Evolutionary conservation across 92 coral and sea anemone genomes (phyloP).

Genomic region (Siderastrea siderea): DNA sequence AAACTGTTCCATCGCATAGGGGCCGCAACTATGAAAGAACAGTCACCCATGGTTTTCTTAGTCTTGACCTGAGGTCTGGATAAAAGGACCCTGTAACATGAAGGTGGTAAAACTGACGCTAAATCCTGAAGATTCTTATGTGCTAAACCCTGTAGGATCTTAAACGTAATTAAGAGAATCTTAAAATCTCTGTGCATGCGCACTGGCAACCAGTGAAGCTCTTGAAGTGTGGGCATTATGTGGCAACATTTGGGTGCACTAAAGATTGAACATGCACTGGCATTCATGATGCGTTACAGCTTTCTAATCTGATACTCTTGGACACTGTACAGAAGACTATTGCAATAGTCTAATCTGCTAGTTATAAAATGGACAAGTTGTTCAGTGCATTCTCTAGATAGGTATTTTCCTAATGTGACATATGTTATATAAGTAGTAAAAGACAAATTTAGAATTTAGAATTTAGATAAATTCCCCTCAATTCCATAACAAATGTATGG

Average conservation of each 20-base stretch:
- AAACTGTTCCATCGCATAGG: too few species aligned
- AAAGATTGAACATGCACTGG: not conserved
- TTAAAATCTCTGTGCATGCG: slow-evolving; percentile 20
- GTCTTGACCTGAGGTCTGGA: too few species aligned
- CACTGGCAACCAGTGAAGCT: slow-evolving; percentile 44
- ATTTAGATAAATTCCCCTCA: too few species aligned
- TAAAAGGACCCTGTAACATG: too few species aligned
- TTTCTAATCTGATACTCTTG: not conserved
- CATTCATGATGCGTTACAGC: not conserved
- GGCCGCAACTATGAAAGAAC: too few species aligned
- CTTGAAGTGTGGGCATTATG: slow-evolving; percentile 22
- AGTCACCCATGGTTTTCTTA: too few species aligned
- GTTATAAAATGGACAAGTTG: not conserved
- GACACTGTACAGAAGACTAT: not conserved
- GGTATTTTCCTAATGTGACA: too few species aligned
- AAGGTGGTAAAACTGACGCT: too few species aligned
- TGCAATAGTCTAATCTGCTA: not conserved
- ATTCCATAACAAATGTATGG: too few species aligned
- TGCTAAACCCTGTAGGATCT: slow-evolving; percentile 35
- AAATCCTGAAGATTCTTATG: slow-evolving; percentile 31
- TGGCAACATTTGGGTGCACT: slow-evolving; percentile 37
- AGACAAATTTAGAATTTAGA: too few species aligned
- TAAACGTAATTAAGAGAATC: slow-evolving; percentile 44
- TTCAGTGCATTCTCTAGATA: too few species aligned
- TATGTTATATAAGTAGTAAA: too few species aligned